Evolutionary conservation across 2,888 invertebrate species (phyloP), one percentile per base, ranked within the genome.

Genomic region (Psylliodes chrysocephalus): DNA sequence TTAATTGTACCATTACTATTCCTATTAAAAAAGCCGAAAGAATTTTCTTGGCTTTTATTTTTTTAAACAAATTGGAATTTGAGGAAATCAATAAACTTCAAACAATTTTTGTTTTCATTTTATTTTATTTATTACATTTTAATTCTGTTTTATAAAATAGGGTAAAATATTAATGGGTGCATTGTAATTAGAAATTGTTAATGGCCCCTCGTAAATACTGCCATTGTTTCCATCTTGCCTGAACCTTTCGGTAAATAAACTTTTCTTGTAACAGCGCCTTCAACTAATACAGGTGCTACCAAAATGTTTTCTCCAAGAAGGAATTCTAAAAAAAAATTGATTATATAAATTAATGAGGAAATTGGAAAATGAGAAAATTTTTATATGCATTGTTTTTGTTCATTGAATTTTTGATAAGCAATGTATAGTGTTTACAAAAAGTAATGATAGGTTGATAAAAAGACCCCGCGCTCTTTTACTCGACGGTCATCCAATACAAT

Each of bases 261-360:
- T 78, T 91, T 87, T 4, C 94, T 86, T 0, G 82, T 77, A 0
- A 76, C 81, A 0, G 88, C 87, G 0, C 87, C 88, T 80, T 90
- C 84, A 33, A 83, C 82, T 8, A 94, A 74, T 0, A 95, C 86
- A 0, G 95, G 95, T 0, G 95, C 95, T 0, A 91, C 91, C 56
- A 95, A 81, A 38, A 94, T 86, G 53, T 86, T 84, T 71, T 92
- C 90, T 1, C 94, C 95, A 7, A 95, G 84, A 17, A 94, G 83
- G 77, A 88, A 95, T 81, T 94, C 93, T 94, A 83, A 55, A 81
- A 51, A 6, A 38, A 42, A 40, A 53, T n/a, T n/a, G n/a, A n/a
- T n/a, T n/a, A n/a, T n/a, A n/a, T n/a, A n/a, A n/a, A n/a, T n/a
- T n/a, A n/a, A n/a, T n/a, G n/a, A n/a, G n/a, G n/a, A n/a, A n/a